Conservation (phyloP, 2,113 vertebrate genomes). For the Arizona elegans region DNA sequence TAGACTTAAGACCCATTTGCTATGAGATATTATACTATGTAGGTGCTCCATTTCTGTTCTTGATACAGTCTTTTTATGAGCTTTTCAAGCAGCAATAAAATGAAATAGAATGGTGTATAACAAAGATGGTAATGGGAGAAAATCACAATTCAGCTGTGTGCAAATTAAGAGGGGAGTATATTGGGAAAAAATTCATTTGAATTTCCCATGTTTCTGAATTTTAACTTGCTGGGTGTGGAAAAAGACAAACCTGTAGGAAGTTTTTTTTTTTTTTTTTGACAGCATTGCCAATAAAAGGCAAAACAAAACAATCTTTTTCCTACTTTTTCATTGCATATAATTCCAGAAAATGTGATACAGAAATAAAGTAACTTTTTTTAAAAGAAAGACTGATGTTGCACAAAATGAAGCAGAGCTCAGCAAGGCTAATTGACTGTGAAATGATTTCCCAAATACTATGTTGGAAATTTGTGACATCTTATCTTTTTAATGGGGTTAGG, state of each 20-base stretch:
- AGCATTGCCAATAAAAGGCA: neutral
- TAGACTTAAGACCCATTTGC: neutral
- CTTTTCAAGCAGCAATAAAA: slow-evolving; percentile 1
- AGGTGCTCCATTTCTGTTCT: neutral
- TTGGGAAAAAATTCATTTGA: neutral
- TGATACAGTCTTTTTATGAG: neutral
- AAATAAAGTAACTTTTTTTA: neutral
- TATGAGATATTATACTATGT: neutral
- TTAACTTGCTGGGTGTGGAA: neutral
- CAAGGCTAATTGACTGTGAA: slow-evolving; percentile 18
- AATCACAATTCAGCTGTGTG: neutral
- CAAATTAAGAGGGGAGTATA: neutral
- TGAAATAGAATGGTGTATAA: neutral
- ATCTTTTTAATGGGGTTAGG: neutral
- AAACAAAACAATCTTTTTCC: neutral
- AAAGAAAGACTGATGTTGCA: neutral
- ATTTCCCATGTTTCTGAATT: neutral
- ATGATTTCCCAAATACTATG: neutral
- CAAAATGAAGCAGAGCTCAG: neutral
- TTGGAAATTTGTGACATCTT: slow-evolving; percentile 9
- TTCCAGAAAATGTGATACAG: neutral
- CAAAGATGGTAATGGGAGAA: neutral
- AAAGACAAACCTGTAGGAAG: neutral
- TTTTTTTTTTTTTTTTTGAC: neutral
- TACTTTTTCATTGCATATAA: neutral